Conservation (phyloP, 1,140 invertebrate genomes). For the Drosophila prosaltans region DNA sequence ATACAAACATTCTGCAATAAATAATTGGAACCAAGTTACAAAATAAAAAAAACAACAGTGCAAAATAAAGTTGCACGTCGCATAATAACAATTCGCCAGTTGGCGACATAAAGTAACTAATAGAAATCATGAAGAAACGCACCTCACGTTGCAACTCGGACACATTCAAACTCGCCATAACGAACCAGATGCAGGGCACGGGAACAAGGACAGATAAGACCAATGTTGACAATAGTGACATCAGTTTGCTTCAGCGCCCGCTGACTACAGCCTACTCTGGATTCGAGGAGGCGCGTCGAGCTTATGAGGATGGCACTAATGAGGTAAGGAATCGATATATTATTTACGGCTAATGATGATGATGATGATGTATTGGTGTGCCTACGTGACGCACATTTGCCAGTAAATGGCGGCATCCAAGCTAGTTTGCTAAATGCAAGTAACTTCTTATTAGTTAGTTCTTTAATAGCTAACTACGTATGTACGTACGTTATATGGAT, state of each 20-base stretch:
- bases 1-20: constrained; percentile 21
- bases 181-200: constrained; percentile 55
- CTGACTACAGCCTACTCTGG: constrained; percentile 86
- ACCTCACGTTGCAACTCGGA: constrained; percentile 70
- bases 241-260: constrained; percentile 86
- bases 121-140: constrained; percentile 63
- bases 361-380: constrained; percentile 52
- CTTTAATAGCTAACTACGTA: background rate
- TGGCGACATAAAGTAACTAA: background rate
- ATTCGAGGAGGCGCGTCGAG: constrained; percentile 85
- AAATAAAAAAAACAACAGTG: background rate
- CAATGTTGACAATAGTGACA: constrained; percentile 75
- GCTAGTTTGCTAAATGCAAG: background rate
- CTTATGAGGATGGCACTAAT: constrained; percentile 86
- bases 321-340: constrained; percentile 82
- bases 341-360: background rate
- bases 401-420: constrained; percentile 56
- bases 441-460: background rate
- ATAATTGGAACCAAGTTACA: background rate
- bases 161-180: constrained; percentile 32
- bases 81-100: background rate
- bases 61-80: background rate
- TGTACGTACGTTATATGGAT: background rate
- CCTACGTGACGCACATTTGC: constrained; percentile 65
- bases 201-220: constrained; percentile 38